Base-by-base conservation (phyloP, 2,113 vertebrate species). In the Rhinolophus ferrumequinum region DNA sequence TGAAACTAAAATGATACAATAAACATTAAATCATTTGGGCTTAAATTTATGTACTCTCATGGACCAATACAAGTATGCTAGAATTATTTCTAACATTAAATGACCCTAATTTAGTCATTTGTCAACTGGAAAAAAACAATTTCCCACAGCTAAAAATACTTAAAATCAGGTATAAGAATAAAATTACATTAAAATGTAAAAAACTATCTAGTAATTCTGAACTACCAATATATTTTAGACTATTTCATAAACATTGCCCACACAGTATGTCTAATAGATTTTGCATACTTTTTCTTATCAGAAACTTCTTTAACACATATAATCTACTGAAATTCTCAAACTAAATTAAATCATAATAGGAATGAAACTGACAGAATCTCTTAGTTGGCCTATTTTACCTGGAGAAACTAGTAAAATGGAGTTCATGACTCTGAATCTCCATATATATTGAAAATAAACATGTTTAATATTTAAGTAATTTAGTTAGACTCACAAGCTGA, bases 141-240 rank as follows among this genome's bases (percentile, higher is more conserved):
- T 93, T 82, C 82, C 47, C 35, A 98, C 16, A 97, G 58, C 21
- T 94, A 97, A 88, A 97, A 97, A 94, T 91, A 96, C 35, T 95
- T 94, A 15, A 8, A 96, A 84, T 89, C 62, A 96, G 66, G 98
- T 75, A 47, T 83, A 70, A 95, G 50, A 96, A 96, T 96, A 96
- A 96, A 97, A 97, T 96, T 97, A 76, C 81, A 96, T 96, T 94
- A 97, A 97, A 97, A 98, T 95, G 84, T 60, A 24, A 77, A 94
- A 90, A 90, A 73, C 35, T 88, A 66, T 52, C 41, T 54, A 90
- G 82, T 91, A 92, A 95, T 92, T 97, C 73, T 70, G 47, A 87
- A 70, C 92, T 93, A 93, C 44, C 47, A 38, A 94, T 81, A 87
- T 52, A 89, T 83, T 95, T 96, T 89, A 96, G 94, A 72, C 72